Percentiles rank a stretch among this genome's conserved stretches.
Conservation (phyloP, 2,113 vertebrate species). For the Proteles cristata region DNA sequence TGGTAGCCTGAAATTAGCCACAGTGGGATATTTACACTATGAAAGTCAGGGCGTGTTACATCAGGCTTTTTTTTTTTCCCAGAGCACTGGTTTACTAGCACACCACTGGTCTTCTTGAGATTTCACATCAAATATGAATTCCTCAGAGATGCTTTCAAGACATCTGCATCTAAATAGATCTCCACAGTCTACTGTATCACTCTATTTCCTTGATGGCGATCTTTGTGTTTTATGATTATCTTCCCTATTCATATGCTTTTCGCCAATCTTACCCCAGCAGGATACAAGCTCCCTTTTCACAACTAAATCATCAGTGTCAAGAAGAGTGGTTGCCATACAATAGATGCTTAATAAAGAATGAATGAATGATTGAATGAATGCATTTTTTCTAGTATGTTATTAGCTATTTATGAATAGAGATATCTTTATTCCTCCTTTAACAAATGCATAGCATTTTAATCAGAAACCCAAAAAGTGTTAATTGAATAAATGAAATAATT, state of each 20-base stretch:
- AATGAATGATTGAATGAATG: not conserved
- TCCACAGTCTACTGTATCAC: not conserved
- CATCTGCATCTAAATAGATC: not conserved
- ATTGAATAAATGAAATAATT: not conserved
- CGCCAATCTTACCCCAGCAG: not conserved
- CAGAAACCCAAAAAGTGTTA: not conserved
- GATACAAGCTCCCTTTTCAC: not conserved
- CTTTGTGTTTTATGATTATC: not conserved
- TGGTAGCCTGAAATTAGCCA: constrained; percentile 4
- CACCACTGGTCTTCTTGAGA: not conserved
- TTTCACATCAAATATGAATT: not conserved
- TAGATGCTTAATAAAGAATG: not conserved
- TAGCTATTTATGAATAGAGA: not conserved
- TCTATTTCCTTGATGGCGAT: not conserved
- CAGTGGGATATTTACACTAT: not conserved
- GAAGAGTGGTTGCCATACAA: not conserved
- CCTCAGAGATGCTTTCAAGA: not conserved
- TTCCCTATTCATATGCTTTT: not conserved
- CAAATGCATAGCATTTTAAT: not conserved
- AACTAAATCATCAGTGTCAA: not conserved
- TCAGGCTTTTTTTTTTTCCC: no score
- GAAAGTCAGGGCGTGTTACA: not conserved
- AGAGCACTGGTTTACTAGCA: not conserved
- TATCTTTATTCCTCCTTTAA: not conserved
- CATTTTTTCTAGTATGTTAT: not conserved